Percentiles rank a stretch among this genome's conserved stretches.
Conservation (phyloP, 2,888 invertebrate species). For the Leucoma salicis region DNA sequence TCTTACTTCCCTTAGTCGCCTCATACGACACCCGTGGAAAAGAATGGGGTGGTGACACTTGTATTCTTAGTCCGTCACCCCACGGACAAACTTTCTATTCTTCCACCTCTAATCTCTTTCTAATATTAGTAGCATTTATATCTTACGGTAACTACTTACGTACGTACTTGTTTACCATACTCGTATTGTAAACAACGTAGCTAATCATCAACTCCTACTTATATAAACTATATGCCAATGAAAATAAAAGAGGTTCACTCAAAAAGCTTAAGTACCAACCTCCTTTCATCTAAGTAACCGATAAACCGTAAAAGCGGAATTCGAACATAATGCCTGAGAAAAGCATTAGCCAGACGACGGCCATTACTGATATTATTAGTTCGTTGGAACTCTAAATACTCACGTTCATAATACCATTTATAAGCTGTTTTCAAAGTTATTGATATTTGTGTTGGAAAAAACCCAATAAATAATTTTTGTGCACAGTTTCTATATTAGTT, state of each 20-base stretch:
- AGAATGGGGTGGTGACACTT: no score
- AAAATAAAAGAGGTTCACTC: neutral
- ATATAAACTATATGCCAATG: neutral
- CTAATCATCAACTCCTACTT: no score
- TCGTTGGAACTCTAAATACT: neutral
- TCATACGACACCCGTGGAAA: no score
- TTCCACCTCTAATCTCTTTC: no score
- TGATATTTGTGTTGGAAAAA: neutral
- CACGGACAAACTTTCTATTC: no score
- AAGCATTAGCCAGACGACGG: neutral
- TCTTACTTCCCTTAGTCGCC: no score
- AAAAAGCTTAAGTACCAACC: neutral
- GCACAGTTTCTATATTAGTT: neutral
- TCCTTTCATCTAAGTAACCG: neutral
- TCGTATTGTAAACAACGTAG: no score
- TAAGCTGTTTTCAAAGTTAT: neutral
- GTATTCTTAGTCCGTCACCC: no score
- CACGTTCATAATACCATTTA: neutral
- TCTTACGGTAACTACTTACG: no score
- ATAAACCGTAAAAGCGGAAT: neutral
- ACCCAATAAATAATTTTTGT: neutral
- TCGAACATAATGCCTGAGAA: neutral
- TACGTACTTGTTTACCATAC: no score
- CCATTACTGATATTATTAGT: neutral
- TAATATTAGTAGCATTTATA: no score